Evolutionary conservation across 2,888 invertebrate genomes (phyloP).

Genomic region (Pammene aurita): DNA sequence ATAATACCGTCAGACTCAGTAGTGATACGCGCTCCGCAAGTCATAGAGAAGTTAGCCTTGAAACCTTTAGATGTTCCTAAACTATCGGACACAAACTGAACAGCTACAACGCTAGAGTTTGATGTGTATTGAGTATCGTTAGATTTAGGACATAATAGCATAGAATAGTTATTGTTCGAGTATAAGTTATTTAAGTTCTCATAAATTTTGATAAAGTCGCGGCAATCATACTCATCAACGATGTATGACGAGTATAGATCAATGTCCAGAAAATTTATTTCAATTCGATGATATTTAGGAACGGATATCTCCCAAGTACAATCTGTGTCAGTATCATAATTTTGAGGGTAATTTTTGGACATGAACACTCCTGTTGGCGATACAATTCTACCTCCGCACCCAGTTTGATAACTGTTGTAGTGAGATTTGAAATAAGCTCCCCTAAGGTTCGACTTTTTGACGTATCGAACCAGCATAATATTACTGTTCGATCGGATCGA

Average conservation of each 20-base stretch:
- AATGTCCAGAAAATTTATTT: constrained; percentile 87
- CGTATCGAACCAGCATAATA: constrained; percentile 87
- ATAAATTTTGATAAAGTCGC: constrained; percentile 68
- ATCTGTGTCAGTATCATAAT: constrained; percentile 88
- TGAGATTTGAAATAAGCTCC: constrained; percentile 86
- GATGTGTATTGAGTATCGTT: constrained; percentile 73
- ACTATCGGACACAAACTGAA: constrained; percentile 86
- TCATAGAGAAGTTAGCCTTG: constrained; percentile 85
- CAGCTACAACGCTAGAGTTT: constrained; percentile 84
- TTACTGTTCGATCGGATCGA: constrained; percentile 86
- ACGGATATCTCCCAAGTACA: constrained; percentile 91
- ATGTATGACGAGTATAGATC: constrained; percentile 84
- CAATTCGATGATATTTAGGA: constrained; percentile 86
- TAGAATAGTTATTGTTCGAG: constrained; percentile 72
- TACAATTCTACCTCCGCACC: constrained; percentile 89
- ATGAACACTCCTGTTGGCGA: constrained; percentile 86
- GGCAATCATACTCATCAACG: constrained; percentile 54
- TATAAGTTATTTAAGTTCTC: constrained; percentile 53
- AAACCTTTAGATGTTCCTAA: constrained; percentile 89
- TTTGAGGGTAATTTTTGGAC: constrained; percentile 92
- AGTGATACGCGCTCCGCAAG: constrained; percentile 87
- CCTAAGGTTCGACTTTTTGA: constrained; percentile 80
- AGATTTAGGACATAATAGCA: constrained; percentile 74
- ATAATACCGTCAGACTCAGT: constrained; percentile 83
- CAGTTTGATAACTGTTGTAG: constrained; percentile 64